These are phyloP conservation scores for Mesaphorura yosii DNA, from an alignment of 1,140 invertebrate species.

Conservation along the genomic window DNA sequence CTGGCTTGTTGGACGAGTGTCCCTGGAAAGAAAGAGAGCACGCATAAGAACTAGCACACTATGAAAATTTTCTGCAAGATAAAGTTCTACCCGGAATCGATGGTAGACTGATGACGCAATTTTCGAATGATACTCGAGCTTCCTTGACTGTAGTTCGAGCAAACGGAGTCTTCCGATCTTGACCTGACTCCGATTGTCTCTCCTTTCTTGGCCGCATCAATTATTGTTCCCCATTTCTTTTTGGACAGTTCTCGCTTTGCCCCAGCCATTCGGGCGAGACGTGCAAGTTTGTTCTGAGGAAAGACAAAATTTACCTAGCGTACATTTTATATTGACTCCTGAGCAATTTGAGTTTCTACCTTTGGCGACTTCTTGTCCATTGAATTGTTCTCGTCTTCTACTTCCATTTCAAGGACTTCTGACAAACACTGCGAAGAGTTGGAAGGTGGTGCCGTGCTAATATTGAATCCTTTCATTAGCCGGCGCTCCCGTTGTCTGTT, in stretches of 20 bases:
- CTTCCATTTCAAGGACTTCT: conserved; percentile 23
- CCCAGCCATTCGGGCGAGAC: conserved; percentile 35
- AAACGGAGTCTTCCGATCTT: conserved; percentile 69
- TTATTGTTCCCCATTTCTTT: conserved; percentile 63
- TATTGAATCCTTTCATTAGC: conserved; percentile 89
- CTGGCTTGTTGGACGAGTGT: conserved; percentile 8
- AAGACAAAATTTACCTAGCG: background rate
- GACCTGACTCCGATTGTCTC: conserved; percentile 62
- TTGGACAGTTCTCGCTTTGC: conserved; percentile 40
- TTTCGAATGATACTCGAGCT: conserved; percentile 9
- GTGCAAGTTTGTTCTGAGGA: conserved; percentile 35
- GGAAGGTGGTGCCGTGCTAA: conserved; percentile 51
- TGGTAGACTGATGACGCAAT: conserved; percentile 14
- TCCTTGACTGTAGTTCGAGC: conserved; percentile 48
- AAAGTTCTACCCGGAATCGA: conserved; percentile 25
- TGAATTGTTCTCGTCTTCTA: conserved; percentile 23
- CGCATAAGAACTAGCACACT: too few species aligned
- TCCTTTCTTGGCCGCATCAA: conserved; percentile 63
- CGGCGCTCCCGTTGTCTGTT: conserved; percentile 82
- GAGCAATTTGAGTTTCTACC: conserved; percentile 1
- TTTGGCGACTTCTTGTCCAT: conserved; percentile 30
- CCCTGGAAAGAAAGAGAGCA: too few species aligned
- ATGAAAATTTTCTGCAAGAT: too few species aligned
- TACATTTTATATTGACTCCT: background rate
- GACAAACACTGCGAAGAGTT: conserved; percentile 34